Conservation (phyloP, 2,797 vertebrate genomes). For the Oceanodroma leucorhoa region DNA sequence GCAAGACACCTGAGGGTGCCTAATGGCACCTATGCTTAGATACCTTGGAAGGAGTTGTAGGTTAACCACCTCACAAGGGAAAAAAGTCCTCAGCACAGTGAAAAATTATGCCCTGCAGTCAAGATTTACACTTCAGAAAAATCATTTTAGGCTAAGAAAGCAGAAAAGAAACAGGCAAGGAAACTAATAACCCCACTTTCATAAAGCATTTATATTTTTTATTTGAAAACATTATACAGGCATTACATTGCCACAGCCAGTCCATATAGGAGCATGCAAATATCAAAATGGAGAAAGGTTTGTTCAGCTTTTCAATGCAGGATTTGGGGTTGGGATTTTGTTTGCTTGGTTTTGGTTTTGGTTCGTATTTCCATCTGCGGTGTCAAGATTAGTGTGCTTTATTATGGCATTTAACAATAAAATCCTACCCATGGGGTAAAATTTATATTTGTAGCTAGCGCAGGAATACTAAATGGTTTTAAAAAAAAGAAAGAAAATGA, state of each 20-base stretch:
- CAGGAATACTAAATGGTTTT: constrained; percentile 72
- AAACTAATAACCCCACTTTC: constrained; percentile 63
- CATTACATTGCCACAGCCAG: constrained; percentile 86
- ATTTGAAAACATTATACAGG: constrained; percentile 88
- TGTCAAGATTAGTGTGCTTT: constrained; percentile 80
- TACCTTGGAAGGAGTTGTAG: background rate
- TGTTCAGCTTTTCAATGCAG: constrained; percentile 67
- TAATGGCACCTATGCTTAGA: background rate
- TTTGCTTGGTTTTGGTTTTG: constrained; percentile 71
- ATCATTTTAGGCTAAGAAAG: background rate
- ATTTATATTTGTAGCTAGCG: constrained; percentile 77
- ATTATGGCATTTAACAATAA: constrained; percentile 77
- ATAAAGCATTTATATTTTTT: constrained; percentile 83
- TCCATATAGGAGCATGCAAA: constrained; percentile 85
- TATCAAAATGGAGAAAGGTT: constrained; percentile 80
- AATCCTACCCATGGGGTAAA: constrained; percentile 85
- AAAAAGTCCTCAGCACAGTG: background rate
- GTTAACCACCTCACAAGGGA: background rate
- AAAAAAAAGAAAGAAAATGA: constrained; percentile 65
- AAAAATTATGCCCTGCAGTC: background rate
- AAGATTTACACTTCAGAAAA: background rate
- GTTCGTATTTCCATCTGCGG: constrained; percentile 72
- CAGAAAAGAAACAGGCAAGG: constrained; percentile 46
- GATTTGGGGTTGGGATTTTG: constrained; percentile 56
- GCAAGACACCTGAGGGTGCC: background rate